A percentile compares a stretch with the other conserved stretches of the same genome.
These are phyloP conservation scores for Lissonota sp. DNA, from an alignment of 2,888 invertebrate genomes.

Conservation along the genomic window DNA sequence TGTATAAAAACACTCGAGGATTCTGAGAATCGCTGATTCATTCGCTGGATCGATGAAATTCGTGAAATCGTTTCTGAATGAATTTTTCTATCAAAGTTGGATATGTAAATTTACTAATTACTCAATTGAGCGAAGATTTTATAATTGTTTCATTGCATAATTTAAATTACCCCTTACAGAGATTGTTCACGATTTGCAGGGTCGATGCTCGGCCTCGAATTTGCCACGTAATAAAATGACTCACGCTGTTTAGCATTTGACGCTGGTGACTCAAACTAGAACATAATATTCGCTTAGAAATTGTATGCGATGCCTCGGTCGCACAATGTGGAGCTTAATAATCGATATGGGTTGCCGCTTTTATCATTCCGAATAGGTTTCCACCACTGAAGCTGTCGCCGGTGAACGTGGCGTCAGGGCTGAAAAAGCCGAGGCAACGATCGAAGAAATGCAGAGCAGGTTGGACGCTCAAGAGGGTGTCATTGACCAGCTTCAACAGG, in stretches of 20 bases:
- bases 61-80: too few relatives aligned
- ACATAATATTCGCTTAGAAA: conserved; percentile 62
- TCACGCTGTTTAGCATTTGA: conserved; percentile 68
- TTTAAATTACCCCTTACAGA: conserved; percentile 3
- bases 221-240: conserved; percentile 69
- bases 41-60: not conserved
- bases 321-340: conserved; percentile 8
- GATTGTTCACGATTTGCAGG: conserved; percentile 26
- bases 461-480: conserved; percentile 73
- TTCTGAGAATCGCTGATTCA: conserved; percentile 71
- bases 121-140: not conserved
- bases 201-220: conserved; percentile 62
- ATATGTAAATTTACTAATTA: too few relatives aligned
- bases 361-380: conserved; percentile 67
- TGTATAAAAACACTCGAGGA: conserved; percentile 41
- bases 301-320: conserved; percentile 50
- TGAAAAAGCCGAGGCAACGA: conserved; percentile 70
- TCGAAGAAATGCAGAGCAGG: conserved; percentile 72
- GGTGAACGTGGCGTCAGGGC: conserved; percentile 69
- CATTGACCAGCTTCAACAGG: conserved; percentile 72
- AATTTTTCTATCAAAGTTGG: too few relatives aligned
- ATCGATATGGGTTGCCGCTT: conserved; percentile 56
- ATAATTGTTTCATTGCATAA: conserved; percentile 30
- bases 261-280: conserved; percentile 78
- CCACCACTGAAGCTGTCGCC: conserved; percentile 72